Base-by-base conservation (phyloP, 2,888 invertebrate species). In the Chirona hameri region DNA sequence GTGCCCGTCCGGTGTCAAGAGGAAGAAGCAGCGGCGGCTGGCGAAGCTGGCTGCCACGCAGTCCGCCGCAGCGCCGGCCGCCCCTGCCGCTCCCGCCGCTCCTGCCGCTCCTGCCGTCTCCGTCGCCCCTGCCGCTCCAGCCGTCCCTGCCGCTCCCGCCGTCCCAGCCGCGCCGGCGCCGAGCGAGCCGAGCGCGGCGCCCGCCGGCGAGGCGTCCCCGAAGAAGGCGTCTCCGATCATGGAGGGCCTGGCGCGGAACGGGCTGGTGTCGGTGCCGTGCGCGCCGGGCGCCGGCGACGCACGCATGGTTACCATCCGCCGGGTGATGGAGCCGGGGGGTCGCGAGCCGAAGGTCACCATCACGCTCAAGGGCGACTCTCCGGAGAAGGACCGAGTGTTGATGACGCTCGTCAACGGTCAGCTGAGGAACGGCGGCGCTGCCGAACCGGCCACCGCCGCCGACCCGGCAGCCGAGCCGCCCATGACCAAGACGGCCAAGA, bases 261-360 rank as follows among this genome's bases (percentile, higher is more conserved):
- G 55, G 52, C 80, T 80, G 27, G 80, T 55, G 29, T 29, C 48
- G 27, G 80, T 55, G 55, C 80, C 48, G 52, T 29, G 29, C 87
- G 86, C 80, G 87, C 85, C 82, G 85, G 85, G 84, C 86, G 86
- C 85, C 83, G 83, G 55, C 31, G 52, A 76, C 82, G 86, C 87
- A 83, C 86, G 88, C 83, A 92, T 92, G 89, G 93, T 94, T 2
- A 94, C 94, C 12, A 94, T 94, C 83, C 91, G 93, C 84, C 89
- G 93, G 81, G 91, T 93, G 2, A 91, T 92, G 88, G 91, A 93
- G 85, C 91, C 92, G 14, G 91, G 91, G 86, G 90, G 89, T 85
- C 90, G 91, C 0, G 92, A 93, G 85, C 93, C 93, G 18, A 93
- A 92, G 46, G 94, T 94, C 0, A 94, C 93, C 0, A 93, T 94